Conservation (phyloP, 2,113 vertebrate species). For the Rallus limicola region DNA sequence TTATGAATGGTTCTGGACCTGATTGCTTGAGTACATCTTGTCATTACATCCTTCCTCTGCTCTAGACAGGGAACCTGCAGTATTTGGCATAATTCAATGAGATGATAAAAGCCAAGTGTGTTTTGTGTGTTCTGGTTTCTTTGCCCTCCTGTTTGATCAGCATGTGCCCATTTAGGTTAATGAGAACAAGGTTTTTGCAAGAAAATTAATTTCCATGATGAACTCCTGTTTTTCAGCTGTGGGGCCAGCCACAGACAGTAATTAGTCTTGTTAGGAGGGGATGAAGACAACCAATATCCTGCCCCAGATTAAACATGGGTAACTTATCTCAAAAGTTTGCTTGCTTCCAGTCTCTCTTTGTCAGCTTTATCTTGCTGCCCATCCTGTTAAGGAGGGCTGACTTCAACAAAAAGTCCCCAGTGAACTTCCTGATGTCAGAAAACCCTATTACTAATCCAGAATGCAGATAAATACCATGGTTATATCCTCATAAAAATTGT, state of each 20-base stretch:
- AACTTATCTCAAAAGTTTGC: not conserved
- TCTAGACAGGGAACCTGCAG: not conserved
- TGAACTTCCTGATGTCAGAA: constrained; percentile 2
- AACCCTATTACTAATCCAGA: not conserved
- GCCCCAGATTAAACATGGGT: not conserved
- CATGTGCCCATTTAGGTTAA: not conserved
- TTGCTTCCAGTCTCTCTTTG: not conserved
- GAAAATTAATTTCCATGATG: not conserved
- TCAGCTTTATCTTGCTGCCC: not conserved
- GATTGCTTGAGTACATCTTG: not conserved
- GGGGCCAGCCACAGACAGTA: not conserved
- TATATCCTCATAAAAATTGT: not conserved
- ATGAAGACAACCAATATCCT: not conserved
- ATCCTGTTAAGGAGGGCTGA: not conserved
- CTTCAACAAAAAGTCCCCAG: not conserved
- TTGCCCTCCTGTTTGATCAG: not conserved
- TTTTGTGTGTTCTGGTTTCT: not conserved
- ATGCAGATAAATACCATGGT: not conserved
- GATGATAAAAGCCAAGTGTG: not conserved
- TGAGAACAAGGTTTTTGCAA: not conserved
- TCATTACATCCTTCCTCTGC: not conserved
- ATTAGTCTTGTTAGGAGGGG: not conserved
- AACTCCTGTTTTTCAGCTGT: not conserved
- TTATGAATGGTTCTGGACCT: not conserved
- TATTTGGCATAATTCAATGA: not conserved